phyloP scores from a whole-genome alignment of 1,140 invertebrate genomes.

The Leptinotarsa lineolata region DNA sequence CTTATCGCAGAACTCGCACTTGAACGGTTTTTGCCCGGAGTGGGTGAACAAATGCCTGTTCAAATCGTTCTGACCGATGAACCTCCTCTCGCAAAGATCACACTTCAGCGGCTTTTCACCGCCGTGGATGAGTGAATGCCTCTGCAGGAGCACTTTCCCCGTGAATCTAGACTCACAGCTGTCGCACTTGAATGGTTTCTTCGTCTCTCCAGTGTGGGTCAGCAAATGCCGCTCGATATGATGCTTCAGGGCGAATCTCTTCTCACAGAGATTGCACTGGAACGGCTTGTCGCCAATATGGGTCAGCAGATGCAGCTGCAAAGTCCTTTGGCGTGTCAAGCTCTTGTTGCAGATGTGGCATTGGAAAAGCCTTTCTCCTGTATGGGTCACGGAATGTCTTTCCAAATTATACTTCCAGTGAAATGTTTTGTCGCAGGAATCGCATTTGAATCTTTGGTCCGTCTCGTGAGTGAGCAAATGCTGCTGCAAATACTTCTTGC shows the following conservation, averaged over 20 bases:
- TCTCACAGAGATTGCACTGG: conserved; percentile 45
- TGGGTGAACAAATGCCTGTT: conserved; percentile 53
- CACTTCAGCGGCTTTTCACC: conserved; percentile 59
- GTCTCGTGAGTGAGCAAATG: not conserved
- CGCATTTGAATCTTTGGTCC: not conserved
- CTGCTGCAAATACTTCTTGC: too few relatives aligned
- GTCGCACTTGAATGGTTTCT: not conserved
- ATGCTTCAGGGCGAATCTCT: conserved; percentile 47
- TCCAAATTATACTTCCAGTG: not conserved
- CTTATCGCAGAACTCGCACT: conserved; percentile 52
- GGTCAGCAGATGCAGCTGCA: conserved; percentile 42
- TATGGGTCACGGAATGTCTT: not conserved
- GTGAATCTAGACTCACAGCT: not conserved
- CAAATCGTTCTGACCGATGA: conserved; percentile 56
- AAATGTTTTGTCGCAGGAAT: not conserved
- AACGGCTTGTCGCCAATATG: conserved; percentile 43
- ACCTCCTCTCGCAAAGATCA: conserved; percentile 62
- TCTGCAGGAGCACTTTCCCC: not conserved
- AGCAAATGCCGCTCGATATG: not conserved
- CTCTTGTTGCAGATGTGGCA: conserved; percentile 31
- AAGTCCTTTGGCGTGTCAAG: not conserved
- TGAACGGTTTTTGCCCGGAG: conserved; percentile 47
- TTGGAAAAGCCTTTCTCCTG: conserved; percentile 36
- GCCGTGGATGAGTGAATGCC: conserved; percentile 44
- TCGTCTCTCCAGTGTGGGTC: not conserved